Evolutionary conservation across 2,888 invertebrate genomes (phyloP), one percentile per base, ranked within the genome.

Genomic region (Choreutis nemorana): DNA sequence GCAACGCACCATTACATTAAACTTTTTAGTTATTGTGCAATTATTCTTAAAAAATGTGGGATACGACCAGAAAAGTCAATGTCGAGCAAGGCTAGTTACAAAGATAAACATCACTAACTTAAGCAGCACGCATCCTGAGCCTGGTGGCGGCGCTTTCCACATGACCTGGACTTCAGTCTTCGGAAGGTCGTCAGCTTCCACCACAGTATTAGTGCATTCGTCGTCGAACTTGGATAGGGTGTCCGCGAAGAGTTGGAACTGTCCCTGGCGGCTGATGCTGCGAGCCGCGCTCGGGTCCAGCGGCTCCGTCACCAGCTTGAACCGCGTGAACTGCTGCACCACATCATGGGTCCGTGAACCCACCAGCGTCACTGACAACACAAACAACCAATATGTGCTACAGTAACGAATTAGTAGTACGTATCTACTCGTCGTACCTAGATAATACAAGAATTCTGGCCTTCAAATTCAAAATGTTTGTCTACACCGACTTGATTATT

Each of bases 71-170:
- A n/a, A n/a, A n/a, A n/a, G n/a, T n/a, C n/a, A n/a, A n/a, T n/a
- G n/a, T n/a, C n/a, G n/a, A n/a, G n/a, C n/a, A n/a, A n/a, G n/a
- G n/a, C n/a, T n/a, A n/a, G n/a, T n/a, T n/a, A n/a, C n/a, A 10
- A 8, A 24, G 10, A 33, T 20, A n/a, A 22, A 23, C 4, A 4
- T 9, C 1, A 57, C 67, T 73, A 60, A 91, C 86, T 90, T 92
- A 53, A 97, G 86, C 14, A 89, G 83, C 20, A 95, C 87, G 58
- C 96, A 97, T 37, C 94, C 94, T 0, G 90, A 87, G 3, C 91
- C 91, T 5, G 87, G 72, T 8, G 87, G 83, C 0, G 97, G 96
- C 8, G 96, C 93, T 26, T 87, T 89, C 96, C 97, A 97, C 82
- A 91, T 86, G 37, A 94, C 89, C 54, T 89, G 89, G 5, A 94